Evolutionary conservation across 2,888 invertebrate species (phyloP).

Genomic region (Emmelina monodactyla): DNA sequence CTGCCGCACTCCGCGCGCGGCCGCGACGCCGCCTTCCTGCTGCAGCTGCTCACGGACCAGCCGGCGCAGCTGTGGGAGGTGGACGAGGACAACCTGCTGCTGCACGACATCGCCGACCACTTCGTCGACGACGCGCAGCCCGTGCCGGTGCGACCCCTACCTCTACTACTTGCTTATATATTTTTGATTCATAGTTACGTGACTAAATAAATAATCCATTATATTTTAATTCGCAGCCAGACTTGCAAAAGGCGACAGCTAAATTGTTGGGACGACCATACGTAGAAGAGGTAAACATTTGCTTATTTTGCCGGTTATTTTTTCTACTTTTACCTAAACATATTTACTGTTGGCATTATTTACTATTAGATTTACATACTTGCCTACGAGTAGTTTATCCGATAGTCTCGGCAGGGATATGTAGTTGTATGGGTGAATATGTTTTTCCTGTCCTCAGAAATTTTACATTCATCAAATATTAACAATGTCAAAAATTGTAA

Average conservation of each 20-base stretch:
- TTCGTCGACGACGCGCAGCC: conserved; percentile 63
- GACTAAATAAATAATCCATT: not conserved
- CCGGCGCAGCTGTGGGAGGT: conserved; percentile 80
- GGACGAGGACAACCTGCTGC: conserved; percentile 77
- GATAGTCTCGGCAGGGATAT: too few species aligned
- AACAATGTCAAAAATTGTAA: too few species aligned
- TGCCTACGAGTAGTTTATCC: too few species aligned
- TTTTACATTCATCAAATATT: too few species aligned
- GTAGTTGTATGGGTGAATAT: too few species aligned
- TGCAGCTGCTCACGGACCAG: conserved; percentile 74
- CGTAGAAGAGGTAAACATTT: conserved; percentile 1
- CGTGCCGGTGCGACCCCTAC: conserved; percentile 46
- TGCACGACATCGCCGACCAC: conserved; percentile 69
- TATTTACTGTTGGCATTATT: too few species aligned
- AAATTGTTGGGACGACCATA: not conserved
- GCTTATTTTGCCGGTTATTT: too few species aligned
- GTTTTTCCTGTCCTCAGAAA: too few species aligned
- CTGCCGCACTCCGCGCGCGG: conserved; percentile 75
- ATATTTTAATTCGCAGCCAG: not conserved
- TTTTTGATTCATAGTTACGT: not conserved
- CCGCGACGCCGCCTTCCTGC: conserved; percentile 74
- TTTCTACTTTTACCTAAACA: too few species aligned
- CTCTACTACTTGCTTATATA: not conserved
- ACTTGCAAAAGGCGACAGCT: not conserved
- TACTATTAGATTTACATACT: too few species aligned